Conservation (phyloP, 2,113 vertebrate species). For the Nothoprocta perdicaria region DNA sequence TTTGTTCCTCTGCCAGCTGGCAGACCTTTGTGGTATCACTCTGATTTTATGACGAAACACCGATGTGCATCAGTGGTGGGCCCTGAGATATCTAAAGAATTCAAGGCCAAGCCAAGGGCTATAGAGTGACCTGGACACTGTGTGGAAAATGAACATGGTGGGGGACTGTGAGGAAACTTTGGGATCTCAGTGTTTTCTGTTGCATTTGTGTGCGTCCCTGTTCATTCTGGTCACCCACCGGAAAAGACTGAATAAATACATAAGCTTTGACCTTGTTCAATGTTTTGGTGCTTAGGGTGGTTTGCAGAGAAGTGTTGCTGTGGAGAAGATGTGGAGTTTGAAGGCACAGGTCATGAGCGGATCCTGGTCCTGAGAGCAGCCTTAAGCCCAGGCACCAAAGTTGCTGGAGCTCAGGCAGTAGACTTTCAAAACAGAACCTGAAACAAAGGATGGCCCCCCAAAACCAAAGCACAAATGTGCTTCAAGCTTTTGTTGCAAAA, state of each 20-base stretch:
- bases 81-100: neutral
- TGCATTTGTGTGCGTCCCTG: accelerated
- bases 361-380: too few species aligned
- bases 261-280: neutral
- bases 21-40: neutral
- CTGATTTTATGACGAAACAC: neutral
- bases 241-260: neutral
- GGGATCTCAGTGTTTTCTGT: neutral
- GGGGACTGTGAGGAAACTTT: neutral
- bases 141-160: neutral
- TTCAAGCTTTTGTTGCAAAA: neutral
- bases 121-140: neutral
- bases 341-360: neutral
- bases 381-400: neutral
- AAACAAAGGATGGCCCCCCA: neutral
- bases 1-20: constrained; percentile 10
- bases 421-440: neutral
- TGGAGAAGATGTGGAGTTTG: neutral
- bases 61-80: neutral
- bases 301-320: neutral
- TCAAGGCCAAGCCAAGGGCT: neutral
- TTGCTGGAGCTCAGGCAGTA: neutral
- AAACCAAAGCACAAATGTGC: neutral
- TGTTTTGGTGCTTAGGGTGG: neutral
- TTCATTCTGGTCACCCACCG: neutral